These are phyloP conservation scores for Perca schrenkii DNA, from an alignment of 2,113 vertebrate genomes.

Conservation along the genomic window DNA sequence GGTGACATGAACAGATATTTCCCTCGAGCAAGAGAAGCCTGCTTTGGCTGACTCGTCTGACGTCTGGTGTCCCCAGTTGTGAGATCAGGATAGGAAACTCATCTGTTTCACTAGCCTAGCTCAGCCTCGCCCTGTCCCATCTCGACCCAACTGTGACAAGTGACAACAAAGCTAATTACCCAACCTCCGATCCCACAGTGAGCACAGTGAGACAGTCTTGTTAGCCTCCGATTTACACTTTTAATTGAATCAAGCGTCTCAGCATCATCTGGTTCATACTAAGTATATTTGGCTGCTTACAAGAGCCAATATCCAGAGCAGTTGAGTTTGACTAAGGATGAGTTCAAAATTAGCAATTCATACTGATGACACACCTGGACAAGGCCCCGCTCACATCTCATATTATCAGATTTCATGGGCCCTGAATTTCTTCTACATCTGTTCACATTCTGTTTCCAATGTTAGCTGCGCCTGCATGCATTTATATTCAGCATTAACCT, in stretches of 20 bases:
- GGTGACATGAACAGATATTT: conserved; percentile 7
- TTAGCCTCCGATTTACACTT: conserved; percentile 76
- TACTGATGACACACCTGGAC: conserved; percentile 31
- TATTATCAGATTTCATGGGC: background rate
- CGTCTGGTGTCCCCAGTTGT: conserved; percentile 36
- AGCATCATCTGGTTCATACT: conserved; percentile 66
- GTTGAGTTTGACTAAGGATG: conserved; percentile 42
- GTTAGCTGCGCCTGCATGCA: background rate
- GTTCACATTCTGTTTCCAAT: background rate
- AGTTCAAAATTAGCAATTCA: conserved; percentile 39
- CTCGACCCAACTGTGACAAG: conserved; percentile 71
- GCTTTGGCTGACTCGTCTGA: conserved; percentile 28
- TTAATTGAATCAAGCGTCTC: conserved; percentile 72
- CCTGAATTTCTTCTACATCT: conserved; percentile 8
- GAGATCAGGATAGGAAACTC: conserved; percentile 50
- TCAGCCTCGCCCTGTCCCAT: conserved; percentile 55
- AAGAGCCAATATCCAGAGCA: conserved; percentile 39
- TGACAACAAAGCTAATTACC: conserved; percentile 75
- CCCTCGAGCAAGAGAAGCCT: background rate
- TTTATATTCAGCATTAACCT: background rate
- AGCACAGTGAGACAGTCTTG: conserved; percentile 65
- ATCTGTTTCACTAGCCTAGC: conserved; percentile 64
- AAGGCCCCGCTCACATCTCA: background rate
- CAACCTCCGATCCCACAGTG: conserved; percentile 59
- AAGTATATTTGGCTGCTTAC: conserved; percentile 59